Base-by-base conservation (phyloP, 2,797 vertebrate species). In the Sebastes melanostomus region DNA sequence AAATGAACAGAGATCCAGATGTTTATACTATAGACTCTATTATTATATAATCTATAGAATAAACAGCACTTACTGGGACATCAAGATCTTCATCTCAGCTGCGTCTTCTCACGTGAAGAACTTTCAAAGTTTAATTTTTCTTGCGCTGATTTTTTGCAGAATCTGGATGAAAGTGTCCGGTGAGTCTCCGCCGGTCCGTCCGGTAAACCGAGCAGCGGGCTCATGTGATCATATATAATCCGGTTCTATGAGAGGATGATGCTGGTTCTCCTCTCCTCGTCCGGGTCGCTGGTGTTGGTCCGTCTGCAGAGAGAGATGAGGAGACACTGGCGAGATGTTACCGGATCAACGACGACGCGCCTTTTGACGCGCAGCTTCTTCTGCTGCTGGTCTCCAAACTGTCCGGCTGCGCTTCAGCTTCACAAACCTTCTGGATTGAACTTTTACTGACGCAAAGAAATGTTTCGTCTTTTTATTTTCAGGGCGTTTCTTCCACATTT, bases 331-430 rank as follows among this genome's bases (percentile, higher is more conserved):
- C 14, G 75, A 66, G 66, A 72, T 63, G 72, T 55, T 42, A 46
- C 38, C 60, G 60, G 85, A 72, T 56, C 3, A 61, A 32, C 32
- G 78, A 72, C 65, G 36, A 82, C 76, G 85, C 82, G 86, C 85
- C 22, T 56, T 18, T 83, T 75, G 80, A 82, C 75, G 81, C 88
- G 25, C 72, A 62, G 77, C 59, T 75, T 32, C 30, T 60, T 42
- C 59, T 75, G 56, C 55, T 55, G n/a, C 30, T 14, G 38, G 24
- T 20, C 70, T 46, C 6, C 20, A 36, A 14, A 29, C 65, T 8
- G 13, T 20, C 54, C 46, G 46, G 18, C 6, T 42, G 14, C 46
- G 46, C 14, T 50, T 20, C 46, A 50, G 46, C 46, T 18, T 5
- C 38, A 42, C 38, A 42, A 14, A 3, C 13, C 38, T 42, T 42